Percentiles rank a stretch among this genome's conserved stretches.
phyloP scores from a whole-genome alignment of 2,797 vertebrate species.

The Alcedo atthis region DNA sequence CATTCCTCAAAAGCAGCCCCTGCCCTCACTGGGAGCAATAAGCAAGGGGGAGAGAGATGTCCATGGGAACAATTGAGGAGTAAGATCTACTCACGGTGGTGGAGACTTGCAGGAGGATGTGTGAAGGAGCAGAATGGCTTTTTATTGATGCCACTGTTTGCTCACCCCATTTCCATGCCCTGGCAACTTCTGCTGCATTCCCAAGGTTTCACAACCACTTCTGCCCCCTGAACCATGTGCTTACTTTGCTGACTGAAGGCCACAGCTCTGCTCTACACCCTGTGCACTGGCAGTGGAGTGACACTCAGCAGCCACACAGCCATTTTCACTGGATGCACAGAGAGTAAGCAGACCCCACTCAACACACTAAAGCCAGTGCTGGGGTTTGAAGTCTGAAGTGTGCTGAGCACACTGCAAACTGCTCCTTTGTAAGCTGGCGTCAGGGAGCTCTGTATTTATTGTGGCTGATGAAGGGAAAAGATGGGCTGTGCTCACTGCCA shows the following conservation, averaged over 20 bases:
- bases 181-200: not conserved
- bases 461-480: conserved; percentile 53
- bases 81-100: accelerated
- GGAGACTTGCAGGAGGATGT: not conserved
- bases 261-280: conserved; percentile 5
- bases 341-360: not conserved
- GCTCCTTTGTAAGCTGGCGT: conserved; percentile 48
- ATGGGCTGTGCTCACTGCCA: conserved; percentile 50
- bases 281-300: not conserved
- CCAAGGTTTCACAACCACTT: not conserved
- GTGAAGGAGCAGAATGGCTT: not conserved
- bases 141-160: not conserved
- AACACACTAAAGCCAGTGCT: not conserved
- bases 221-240: not conserved
- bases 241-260: not conserved
- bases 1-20: not conserved
- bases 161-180: not conserved
- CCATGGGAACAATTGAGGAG: not conserved
- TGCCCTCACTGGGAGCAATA: not conserved
- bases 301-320: not conserved
- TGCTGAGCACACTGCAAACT: not conserved
- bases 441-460: conserved; percentile 48
- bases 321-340: not conserved
- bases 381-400: not conserved
- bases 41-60: not conserved